Evolutionary conservation across 2,113 vertebrate genomes (phyloP).

Genomic region (Nipponia nippon): DNA sequence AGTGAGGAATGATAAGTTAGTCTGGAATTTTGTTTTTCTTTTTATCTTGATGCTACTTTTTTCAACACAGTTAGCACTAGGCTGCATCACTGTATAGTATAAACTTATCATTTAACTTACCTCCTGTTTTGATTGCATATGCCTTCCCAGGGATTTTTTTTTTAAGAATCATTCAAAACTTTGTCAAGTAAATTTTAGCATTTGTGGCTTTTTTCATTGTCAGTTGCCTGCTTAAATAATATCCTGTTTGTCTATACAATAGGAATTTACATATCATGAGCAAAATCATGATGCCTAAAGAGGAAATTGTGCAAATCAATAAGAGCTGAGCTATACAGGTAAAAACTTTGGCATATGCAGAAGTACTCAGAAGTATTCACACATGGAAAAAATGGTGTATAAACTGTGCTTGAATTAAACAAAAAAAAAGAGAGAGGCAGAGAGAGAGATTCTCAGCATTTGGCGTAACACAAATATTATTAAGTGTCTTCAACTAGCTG

Average conservation of each 20-base stretch:
- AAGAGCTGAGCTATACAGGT: background rate
- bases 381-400: background rate
- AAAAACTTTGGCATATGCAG: background rate
- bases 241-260: background rate
- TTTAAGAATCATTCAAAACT: background rate
- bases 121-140: background rate
- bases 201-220: background rate
- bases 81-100: background rate
- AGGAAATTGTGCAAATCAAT: background rate
- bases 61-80: background rate
- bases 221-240: background rate
- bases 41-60: background rate
- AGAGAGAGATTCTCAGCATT: background rate
- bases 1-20: background rate
- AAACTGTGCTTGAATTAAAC: background rate
- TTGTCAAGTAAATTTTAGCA: background rate
- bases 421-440: background rate
- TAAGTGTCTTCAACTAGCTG: background rate
- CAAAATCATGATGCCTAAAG: background rate
- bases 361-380: background rate
- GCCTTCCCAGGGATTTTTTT: background rate
- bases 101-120: background rate
- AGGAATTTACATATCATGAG: background rate
- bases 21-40: background rate
- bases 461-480: background rate